Percentiles rank a stretch among this genome's conserved stretches.
These are phyloP conservation scores for Carcharodon carcharias DNA, from an alignment of 2,797 vertebrate genomes.

Conservation along the genomic window DNA sequence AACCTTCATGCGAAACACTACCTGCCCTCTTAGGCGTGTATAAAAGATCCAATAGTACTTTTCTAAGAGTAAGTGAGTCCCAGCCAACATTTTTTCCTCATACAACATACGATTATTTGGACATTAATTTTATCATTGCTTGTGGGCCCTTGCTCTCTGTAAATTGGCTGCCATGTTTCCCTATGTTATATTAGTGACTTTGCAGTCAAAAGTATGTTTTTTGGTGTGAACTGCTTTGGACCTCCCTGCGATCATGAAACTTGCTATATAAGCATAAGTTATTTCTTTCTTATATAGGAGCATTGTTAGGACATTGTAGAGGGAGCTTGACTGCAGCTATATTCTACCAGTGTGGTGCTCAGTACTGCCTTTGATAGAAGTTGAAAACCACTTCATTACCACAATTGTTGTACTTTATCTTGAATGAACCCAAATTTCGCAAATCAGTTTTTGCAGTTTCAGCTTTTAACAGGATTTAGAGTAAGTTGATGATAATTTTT, in stretches of 20 bases:
- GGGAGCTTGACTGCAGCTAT: background rate
- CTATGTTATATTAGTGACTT: background rate
- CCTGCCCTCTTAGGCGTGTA: too few species aligned
- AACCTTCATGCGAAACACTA: too few species aligned
- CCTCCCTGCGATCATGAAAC: background rate
- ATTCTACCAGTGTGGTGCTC: background rate
- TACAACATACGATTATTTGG: background rate
- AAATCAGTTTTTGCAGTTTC: background rate
- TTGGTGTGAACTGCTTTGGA: background rate
- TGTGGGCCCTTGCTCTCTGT: background rate
- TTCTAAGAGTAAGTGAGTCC: background rate
- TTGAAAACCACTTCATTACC: background rate
- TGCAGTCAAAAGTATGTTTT: background rate
- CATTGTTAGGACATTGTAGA: background rate
- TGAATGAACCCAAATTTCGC: background rate
- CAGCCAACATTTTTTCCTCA: background rate
- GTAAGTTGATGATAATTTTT: background rate
- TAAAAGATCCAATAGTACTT: too few species aligned
- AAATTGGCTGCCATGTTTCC: background rate
- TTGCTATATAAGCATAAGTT: background rate
- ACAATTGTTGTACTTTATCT: background rate
- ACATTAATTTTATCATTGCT: background rate
- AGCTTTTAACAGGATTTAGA: background rate
- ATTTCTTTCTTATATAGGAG: background rate
- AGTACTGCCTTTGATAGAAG: background rate